phyloP scores from a whole-genome alignment of 2,797 vertebrate species.

The Anas bernieri region DNA sequence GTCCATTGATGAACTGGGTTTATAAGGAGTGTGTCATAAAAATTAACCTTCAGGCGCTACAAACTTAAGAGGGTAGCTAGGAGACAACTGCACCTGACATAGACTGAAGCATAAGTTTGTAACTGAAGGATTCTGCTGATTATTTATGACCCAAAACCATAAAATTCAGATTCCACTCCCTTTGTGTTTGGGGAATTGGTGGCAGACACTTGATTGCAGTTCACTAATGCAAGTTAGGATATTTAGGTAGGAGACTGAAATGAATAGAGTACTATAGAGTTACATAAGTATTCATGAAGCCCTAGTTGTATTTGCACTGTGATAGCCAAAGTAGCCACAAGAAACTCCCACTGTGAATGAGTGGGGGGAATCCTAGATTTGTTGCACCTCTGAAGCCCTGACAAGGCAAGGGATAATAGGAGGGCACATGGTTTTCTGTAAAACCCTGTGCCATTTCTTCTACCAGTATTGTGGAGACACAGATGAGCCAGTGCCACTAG shows the following conservation, averaged over 20 bases:
- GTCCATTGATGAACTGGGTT: neutral
- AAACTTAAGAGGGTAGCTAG: neutral
- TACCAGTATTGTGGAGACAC: neutral
- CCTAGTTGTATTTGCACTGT: neutral
- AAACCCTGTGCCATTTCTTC: neutral
- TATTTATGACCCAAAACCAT: neutral
- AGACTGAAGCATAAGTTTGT: neutral
- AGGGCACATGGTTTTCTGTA: neutral
- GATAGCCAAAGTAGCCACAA: neutral
- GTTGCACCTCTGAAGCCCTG: neutral
- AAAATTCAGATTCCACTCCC: neutral
- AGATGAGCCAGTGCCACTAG: neutral
- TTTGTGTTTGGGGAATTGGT: neutral
- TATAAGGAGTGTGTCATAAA: neutral
- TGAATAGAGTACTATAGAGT: neutral
- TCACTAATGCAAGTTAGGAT: neutral
- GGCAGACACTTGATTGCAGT: neutral
- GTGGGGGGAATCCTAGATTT: neutral
- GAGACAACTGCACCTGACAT: neutral
- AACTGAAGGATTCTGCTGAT: neutral
- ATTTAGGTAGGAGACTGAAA: neutral
- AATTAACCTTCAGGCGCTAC: neutral
- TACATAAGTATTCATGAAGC: neutral
- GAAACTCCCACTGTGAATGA: neutral
- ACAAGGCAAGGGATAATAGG: neutral